Conservation (phyloP, 2,888 invertebrate species). For the Argynnis bischoffii region DNA sequence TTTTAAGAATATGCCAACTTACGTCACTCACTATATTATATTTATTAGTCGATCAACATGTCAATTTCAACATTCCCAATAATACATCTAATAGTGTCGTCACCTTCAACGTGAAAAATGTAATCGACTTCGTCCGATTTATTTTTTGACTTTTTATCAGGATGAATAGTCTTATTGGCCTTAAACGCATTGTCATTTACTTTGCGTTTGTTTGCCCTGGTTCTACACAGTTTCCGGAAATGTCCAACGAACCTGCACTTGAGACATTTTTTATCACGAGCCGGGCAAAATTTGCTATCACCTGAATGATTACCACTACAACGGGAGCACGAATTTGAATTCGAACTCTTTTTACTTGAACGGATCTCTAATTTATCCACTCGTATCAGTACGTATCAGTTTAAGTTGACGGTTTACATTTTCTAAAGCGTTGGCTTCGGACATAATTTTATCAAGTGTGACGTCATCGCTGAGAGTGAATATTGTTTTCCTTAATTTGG, state of each 20-base stretch:
- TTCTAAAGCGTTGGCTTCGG: constrained; percentile 39
- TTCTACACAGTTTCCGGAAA: too few species aligned
- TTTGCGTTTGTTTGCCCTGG: neutral
- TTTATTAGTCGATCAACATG: constrained; percentile 5
- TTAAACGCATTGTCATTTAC: neutral
- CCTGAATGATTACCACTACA: too few species aligned
- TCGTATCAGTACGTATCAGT: too few species aligned
- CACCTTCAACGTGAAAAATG: constrained; percentile 24
- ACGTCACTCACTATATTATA: neutral
- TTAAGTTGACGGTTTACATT: constrained; percentile 31
- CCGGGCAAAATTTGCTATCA: too few species aligned
- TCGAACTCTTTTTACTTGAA: too few species aligned
- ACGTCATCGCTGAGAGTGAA: constrained; percentile 25
- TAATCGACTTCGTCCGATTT: constrained; percentile 23
- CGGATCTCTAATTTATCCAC: too few species aligned
- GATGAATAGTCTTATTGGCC: neutral
- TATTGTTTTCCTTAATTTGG: constrained; percentile 35
- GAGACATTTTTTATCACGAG: too few species aligned
- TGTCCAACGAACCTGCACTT: too few species aligned
- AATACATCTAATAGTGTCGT: neutral
- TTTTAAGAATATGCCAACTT: neutral
- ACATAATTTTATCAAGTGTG: constrained; percentile 32
- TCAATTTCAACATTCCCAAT: neutral
- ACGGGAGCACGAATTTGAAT: too few species aligned
- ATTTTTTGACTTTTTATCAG: neutral